Conservation (phyloP, 2,888 invertebrate species). For the Sminthurides aquaticus region DNA sequence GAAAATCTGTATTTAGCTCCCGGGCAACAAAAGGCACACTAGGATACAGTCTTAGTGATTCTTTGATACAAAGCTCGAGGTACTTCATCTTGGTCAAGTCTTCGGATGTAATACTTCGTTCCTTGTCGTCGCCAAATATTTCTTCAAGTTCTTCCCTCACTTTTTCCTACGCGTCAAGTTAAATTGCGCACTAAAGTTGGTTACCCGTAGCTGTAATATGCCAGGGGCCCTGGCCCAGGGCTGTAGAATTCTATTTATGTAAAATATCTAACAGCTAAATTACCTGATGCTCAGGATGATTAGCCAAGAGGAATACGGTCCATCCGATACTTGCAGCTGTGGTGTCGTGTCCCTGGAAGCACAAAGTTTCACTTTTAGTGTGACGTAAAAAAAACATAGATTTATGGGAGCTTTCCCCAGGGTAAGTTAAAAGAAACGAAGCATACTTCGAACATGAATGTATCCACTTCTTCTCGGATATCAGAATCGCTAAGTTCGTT, state of each 20-base stretch:
- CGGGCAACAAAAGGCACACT: conserved; percentile 47
- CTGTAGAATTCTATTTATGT: no score
- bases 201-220: neutral
- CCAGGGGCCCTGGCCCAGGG: no score
- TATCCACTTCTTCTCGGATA: conserved; percentile 64
- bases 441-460: conserved; percentile 66
- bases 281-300: conserved; percentile 33
- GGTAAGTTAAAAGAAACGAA: neutral
- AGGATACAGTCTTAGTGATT: conserved; percentile 47
- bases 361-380: no score
- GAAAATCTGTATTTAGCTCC: conserved; percentile 43
- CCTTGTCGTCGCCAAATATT: conserved; percentile 42
- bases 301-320: conserved; percentile 29
- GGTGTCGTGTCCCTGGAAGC: conserved; percentile 39
- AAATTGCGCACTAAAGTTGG: no score
- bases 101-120: conserved; percentile 35
- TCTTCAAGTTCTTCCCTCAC: conserved; percentile 50
- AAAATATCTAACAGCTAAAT: neutral
- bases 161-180: conserved; percentile 44
- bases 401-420: neutral
- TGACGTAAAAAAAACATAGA: no score
- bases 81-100: conserved; percentile 47
- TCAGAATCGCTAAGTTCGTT: conserved; percentile 61
- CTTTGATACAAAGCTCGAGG: conserved; percentile 48
- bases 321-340: conserved; percentile 28